These are phyloP conservation scores for Mnemiopsis leidyi DNA, from an alignment of 37 sponge, comb jelly and placozoan genomes.

Conservation along the genomic window DNA sequence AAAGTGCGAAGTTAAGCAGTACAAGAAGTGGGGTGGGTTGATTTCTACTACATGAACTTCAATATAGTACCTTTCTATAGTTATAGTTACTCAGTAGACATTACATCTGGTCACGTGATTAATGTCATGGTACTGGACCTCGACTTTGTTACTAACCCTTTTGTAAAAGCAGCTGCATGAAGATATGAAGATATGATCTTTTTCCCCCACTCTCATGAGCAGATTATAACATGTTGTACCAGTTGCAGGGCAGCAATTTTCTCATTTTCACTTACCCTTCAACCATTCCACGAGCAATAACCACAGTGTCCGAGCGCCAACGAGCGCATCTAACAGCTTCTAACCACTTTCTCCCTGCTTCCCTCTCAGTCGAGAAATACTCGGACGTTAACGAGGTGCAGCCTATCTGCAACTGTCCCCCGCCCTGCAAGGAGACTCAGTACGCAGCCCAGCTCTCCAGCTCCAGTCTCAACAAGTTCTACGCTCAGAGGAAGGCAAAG, in stretches of 20 bases:
- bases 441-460: conserved; percentile 14
- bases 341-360: background rate
- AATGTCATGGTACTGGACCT: too few relatives aligned
- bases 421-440: background rate
- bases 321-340: background rate
- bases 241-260: background rate
- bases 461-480: conserved; percentile 11
- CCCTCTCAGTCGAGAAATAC: background rate
- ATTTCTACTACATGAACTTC: background rate
- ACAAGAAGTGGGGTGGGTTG: conserved; percentile 30
- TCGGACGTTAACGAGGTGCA: background rate
- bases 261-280: background rate
- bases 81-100: background rate
- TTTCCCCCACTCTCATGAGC: too few relatives aligned
- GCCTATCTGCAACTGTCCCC: background rate
- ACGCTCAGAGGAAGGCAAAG: background rate
- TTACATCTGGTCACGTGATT: background rate
- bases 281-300: too few relatives aligned
- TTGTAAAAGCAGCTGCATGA: background rate
- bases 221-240: too few relatives aligned
- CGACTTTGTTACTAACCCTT: background rate
- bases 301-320: background rate
- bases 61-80: background rate
- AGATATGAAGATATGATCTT: too few relatives aligned
- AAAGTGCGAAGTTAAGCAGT: background rate